Conservation (phyloP, 2,113 vertebrate genomes). For the Centropus bengalensis region DNA sequence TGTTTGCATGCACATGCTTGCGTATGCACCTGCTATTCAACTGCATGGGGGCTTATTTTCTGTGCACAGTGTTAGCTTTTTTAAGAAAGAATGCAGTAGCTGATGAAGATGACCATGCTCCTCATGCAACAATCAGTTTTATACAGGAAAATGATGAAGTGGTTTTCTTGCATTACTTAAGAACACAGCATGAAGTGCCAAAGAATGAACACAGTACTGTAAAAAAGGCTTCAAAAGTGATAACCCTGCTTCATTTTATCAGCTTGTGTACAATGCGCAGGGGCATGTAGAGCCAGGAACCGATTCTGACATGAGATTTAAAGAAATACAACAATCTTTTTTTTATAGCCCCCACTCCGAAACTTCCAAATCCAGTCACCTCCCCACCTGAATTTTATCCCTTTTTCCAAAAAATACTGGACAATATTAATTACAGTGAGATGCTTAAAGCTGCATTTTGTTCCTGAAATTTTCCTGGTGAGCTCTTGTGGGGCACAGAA, state of each 20-base stretch:
- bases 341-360: not conserved
- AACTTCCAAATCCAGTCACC: not conserved
- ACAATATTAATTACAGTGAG: constrained; percentile 23
- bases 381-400: not conserved
- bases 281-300: not conserved
- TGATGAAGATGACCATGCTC: not conserved
- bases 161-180: constrained; percentile 59
- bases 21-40: not conserved
- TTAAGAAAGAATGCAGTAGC: not conserved
- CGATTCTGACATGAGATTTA: constrained; percentile 23
- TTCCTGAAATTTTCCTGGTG: not conserved
- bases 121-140: constrained; percentile 46
- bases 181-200: constrained; percentile 45
- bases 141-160: constrained; percentile 24
- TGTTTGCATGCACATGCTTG: not conserved
- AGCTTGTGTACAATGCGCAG: not conserved
- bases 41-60: not conserved
- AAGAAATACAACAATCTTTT: not conserved
- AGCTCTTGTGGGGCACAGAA: not conserved
- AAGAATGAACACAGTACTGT: constrained; percentile 10
- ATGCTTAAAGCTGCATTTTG: not conserved
- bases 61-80: not conserved
- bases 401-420: not conserved
- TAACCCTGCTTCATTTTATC: constrained; percentile 61
- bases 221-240: constrained; percentile 53